Percentiles rank a stretch among this genome's conserved stretches.
Evolutionary conservation across 2,797 vertebrate species (phyloP).

Genomic region (Cryptoprocta ferox): DNA sequence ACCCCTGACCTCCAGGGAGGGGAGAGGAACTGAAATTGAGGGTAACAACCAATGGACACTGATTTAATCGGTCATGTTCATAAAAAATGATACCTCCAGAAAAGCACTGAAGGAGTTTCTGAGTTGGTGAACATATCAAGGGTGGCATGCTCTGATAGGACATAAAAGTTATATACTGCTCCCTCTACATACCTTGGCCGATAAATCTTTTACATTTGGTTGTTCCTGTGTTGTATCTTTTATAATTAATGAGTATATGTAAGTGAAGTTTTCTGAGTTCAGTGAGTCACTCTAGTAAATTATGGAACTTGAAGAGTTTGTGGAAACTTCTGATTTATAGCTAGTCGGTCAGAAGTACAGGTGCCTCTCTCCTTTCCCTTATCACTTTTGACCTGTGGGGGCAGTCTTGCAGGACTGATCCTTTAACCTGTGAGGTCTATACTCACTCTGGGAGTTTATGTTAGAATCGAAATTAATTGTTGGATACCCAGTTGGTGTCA

Average conservation of each 20-base stretch:
- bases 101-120: neutral
- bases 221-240: neutral
- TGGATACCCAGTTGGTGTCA: neutral
- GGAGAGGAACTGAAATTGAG: neutral
- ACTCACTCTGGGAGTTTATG: neutral
- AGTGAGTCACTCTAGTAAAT: neutral
- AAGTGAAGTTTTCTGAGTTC: neutral
- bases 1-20: neutral
- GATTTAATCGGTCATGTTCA: too few species aligned
- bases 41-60: neutral
- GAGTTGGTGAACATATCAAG: neutral
- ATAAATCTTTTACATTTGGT: neutral
- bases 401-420: too few species aligned
- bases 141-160: neutral
- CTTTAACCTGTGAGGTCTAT: neutral
- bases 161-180: too few species aligned
- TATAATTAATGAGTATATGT: neutral
- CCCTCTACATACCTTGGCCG: too few species aligned
- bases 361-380: neutral
- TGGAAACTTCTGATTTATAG: neutral
- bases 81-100: neutral
- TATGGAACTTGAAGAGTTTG: neutral
- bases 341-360: neutral
- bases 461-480: neutral
- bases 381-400: neutral